These are phyloP conservation scores for Phoenicopterus ruber DNA, from an alignment of 2,113 vertebrate genomes.

Conservation along the genomic window DNA sequence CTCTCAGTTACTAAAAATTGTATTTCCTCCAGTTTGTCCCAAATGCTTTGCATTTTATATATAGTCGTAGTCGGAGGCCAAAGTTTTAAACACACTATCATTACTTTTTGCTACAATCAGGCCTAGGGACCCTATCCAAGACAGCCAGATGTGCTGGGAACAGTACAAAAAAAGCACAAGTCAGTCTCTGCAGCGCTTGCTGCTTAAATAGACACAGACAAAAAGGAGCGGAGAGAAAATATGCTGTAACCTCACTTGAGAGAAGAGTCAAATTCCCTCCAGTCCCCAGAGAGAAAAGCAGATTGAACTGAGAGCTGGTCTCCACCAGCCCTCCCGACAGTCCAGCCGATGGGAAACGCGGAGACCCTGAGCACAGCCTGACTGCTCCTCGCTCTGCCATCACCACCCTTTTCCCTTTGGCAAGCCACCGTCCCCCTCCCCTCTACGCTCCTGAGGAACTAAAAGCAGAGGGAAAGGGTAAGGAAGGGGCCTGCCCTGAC, in stretches of 20 bases:
- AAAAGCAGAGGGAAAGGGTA: not conserved
- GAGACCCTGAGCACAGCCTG: not conserved
- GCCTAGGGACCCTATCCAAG: not conserved
- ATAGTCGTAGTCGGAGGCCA: not conserved
- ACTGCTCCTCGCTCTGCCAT: not conserved
- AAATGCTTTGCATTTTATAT: slow-evolving; percentile 6
- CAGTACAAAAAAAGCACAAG: slow-evolving; percentile 24
- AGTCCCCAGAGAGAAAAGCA: not conserved
- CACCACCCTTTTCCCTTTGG: not conserved
- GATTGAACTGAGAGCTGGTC: not conserved
- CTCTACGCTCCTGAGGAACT: not conserved
- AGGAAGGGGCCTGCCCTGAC: not conserved
- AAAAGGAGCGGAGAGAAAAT: not conserved
- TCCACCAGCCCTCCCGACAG: accelerated
- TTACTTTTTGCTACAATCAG: not conserved
- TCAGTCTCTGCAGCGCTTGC: not conserved
- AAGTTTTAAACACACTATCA: not conserved
- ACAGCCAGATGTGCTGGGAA: not conserved
- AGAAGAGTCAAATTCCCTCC: not conserved
- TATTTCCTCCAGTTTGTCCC: not conserved
- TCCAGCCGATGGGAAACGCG: accelerated
- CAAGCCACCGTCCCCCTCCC: not conserved
- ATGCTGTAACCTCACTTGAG: not conserved
- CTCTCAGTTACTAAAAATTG: not conserved
- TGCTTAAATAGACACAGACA: not conserved